Evolutionary conservation across 2,113 vertebrate species (phyloP).

Genomic region (Mellivora capensis): DNA sequence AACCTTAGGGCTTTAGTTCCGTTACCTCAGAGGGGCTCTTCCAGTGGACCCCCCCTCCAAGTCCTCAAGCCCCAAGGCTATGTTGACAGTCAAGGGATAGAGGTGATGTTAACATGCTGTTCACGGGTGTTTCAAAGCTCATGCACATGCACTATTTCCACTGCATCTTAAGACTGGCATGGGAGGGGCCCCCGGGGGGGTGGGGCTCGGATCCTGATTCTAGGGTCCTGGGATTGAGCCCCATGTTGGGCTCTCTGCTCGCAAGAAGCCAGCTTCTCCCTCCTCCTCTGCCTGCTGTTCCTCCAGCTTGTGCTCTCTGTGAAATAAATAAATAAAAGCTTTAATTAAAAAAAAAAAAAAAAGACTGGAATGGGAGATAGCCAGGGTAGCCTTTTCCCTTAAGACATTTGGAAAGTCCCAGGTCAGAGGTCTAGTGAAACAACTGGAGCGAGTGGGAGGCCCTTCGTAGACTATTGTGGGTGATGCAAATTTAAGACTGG

Average conservation of each 20-base stretch:
- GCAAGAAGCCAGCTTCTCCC: background rate
- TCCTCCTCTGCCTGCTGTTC: background rate
- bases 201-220: too few species aligned
- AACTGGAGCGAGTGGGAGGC: background rate
- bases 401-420: background rate
- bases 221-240: background rate
- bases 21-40: background rate
- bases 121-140: background rate
- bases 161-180: background rate
- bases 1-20: background rate
- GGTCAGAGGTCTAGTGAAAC: background rate
- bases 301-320: background rate
- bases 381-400: background rate
- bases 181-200: too few species aligned
- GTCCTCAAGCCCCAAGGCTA: background rate
- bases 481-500: background rate
- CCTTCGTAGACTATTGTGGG: background rate
- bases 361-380: background rate
- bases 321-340: background rate
- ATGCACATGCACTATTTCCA: background rate
- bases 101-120: background rate
- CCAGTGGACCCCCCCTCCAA: background rate
- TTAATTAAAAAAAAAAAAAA: background rate
- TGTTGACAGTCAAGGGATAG: background rate
- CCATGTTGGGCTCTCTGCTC: background rate